Base-by-base conservation (phyloP, 2,888 invertebrate genomes). In the Leucophora obtusa region DNA sequence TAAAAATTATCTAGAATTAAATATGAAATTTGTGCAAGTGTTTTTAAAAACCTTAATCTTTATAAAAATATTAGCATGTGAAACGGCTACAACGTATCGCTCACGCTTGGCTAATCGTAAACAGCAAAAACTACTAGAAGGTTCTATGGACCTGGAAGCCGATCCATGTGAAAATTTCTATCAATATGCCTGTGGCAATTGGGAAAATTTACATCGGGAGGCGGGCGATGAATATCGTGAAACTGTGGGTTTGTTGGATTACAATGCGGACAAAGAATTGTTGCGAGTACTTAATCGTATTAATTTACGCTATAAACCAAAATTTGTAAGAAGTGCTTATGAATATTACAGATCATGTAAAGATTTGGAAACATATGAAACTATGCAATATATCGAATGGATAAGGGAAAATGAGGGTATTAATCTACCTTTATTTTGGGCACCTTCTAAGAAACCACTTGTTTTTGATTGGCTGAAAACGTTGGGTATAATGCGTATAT, bases 151-250 rank as follows among this genome's bases (percentile, higher is more conserved):
- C 59, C 9, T 72, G 3, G 33, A 24, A 8, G 81, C 58, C 14
- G 72, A 83, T 51, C 82, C 84, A 5, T 84, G 84, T 54, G n/a
- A n/a, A n/a, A n/a, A n/a, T n/a, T n/a, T n/a, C n/a, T n/a, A 75
- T 43, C 47, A 76, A 33, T 82, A 80, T 47, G 83, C 83, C 21
- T 84, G 83, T 47, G 84, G 84, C 21, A 83, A 79, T 24, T 84
- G 84, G 84, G 58, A 81, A 38, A 53, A 68, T 15, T 53, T 69
- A 2, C 65, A 82, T 54, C 11, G 38, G 5, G 53, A 58, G 2
- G 58, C 68, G 0, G 70, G 62, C 0, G 33, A 3, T 0, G 60
- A 77, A 17, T 83, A 79, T 54, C 68, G 62, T 15, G 80, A 83
- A 24, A 76, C 82, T 1, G 51, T 82, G 17, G 75, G 79, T 9